Conservation (phyloP, 2,888 invertebrate species). For the Sphaerophoria rueppellii region DNA sequence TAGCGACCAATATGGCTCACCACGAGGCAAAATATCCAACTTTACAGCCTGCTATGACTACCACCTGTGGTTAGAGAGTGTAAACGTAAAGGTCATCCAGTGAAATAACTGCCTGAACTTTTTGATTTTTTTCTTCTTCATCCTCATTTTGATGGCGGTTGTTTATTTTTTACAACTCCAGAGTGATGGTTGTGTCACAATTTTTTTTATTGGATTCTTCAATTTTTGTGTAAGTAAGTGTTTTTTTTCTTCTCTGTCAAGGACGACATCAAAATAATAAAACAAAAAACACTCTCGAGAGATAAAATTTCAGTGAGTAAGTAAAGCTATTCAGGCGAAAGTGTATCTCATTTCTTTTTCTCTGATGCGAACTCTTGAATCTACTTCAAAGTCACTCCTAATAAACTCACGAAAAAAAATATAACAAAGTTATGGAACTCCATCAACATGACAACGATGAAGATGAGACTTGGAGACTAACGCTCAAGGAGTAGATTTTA, state of each 20-base stretch:
- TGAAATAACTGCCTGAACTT: conserved; percentile 15
- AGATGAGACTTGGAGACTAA: neutral
- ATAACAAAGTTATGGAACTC: conserved; percentile 62
- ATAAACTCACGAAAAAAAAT: conserved; percentile 57
- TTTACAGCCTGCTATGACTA: conserved; percentile 27
- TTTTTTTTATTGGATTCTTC: conserved; percentile 65
- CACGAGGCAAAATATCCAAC: conserved; percentile 8
- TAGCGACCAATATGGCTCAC: conserved; percentile 17
- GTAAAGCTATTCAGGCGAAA: conserved; percentile 66
- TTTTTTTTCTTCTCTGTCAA: neutral
- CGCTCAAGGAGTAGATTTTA: conserved; percentile 15
- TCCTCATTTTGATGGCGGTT: conserved; percentile 35
- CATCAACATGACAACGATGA: conserved; percentile 38
- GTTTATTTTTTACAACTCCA: conserved; percentile 38
- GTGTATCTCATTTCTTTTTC: conserved; percentile 41
- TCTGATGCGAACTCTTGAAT: conserved; percentile 17
- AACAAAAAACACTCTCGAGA: conserved; percentile 42
- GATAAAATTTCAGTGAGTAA: conserved; percentile 61
- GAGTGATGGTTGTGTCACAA: conserved; percentile 65
- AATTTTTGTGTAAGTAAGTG: conserved; percentile 12
- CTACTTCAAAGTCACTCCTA: conserved; percentile 70
- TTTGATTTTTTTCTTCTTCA: conserved; percentile 20
- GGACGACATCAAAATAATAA: conserved; percentile 14
- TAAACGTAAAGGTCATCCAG: conserved; percentile 9
- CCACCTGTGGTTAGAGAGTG: conserved; percentile 46